Evolutionary conservation across 2,888 invertebrate species (phyloP).

Genomic region (Zaprionus lineosus): DNA sequence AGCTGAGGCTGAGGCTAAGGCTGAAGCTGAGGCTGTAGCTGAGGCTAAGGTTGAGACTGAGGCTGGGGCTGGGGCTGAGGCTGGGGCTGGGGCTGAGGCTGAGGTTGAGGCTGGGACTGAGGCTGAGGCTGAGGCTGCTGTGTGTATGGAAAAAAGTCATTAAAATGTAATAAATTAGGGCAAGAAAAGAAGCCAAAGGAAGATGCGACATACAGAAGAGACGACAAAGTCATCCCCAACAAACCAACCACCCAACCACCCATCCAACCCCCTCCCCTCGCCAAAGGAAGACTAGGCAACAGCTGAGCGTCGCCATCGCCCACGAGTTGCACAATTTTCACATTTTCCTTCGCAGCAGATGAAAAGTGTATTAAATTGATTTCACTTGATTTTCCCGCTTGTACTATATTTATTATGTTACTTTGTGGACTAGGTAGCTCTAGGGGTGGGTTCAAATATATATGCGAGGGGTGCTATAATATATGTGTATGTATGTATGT

Average conservation of each 20-base stretch:
- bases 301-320: neutral
- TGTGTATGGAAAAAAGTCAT: slow-evolving; percentile 69
- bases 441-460: neutral
- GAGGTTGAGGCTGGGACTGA: too few species aligned
- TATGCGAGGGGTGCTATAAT: slow-evolving; percentile 27
- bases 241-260: too few species aligned
- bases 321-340: slow-evolving; percentile 41
- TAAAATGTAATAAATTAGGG: slow-evolving; percentile 75
- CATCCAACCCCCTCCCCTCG: neutral
- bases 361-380: slow-evolving; percentile 77
- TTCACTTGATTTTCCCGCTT: slow-evolving; percentile 69
- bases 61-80: too few species aligned
- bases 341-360: slow-evolving; percentile 34
- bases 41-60: too few species aligned
- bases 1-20: too few species aligned
- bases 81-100: too few species aligned
- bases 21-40: too few species aligned
- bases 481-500: slow-evolving; percentile 14
- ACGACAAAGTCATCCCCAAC: neutral
- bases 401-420: slow-evolving; percentile 60
- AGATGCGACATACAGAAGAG: neutral
- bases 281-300: neutral
- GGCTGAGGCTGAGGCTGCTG: slow-evolving; percentile 34
- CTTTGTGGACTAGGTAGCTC: neutral
- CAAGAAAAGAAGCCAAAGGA: slow-evolving; percentile 29